Evolutionary conservation across 2,888 invertebrate species (phyloP), one percentile per base, ranked within the genome.

Genomic region (Trypoxylon attenuatum): DNA sequence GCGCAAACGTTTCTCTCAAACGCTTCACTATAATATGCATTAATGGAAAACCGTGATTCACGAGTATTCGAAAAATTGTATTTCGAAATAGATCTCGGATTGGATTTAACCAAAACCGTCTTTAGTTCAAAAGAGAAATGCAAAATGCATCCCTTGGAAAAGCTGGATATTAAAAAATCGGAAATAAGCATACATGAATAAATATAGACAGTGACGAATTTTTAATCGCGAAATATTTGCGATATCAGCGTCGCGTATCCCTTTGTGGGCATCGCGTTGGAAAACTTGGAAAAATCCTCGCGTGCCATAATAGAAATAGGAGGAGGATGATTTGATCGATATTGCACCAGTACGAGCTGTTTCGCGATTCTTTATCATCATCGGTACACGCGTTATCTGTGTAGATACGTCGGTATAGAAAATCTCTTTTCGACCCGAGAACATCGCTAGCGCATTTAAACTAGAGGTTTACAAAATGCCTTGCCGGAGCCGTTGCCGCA

Each of bases 181-280:
- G 53, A 49, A 55, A 53, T 29, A 55, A 27, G 56, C 45, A 13
- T 15, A 51, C 59, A 59, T 45, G 72, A 72, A 72, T 72, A 69
- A 69, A 69, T 64, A 71, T 71, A 67, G 60, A 50, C 41, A 21
- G 38, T 10, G n/a, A 1, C 0, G 33, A 33, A 33, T 33, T 33
- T 33, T 10, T n/a, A n/a, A n/a, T n/a, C n/a, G n/a, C n/a, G n/a
- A n/a, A n/a, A n/a, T n/a, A n/a, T n/a, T n/a, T n/a, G n/a, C n/a
- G n/a, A n/a, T n/a, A n/a, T n/a, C n/a, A n/a, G n/a, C n/a, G n/a
- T n/a, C n/a, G n/a, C n/a, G n/a, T n/a, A n/a, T n/a, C n/a, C n/a
- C n/a, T n/a, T n/a, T n/a, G n/a, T n/a, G n/a, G n/a, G n/a, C n/a
- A n/a, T n/a, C n/a, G n/a, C n/a, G n/a, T n/a, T n/a, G n/a, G n/a